Conservation (phyloP, 2,888 invertebrate species). For the Omphaloscelis lunosa region DNA sequence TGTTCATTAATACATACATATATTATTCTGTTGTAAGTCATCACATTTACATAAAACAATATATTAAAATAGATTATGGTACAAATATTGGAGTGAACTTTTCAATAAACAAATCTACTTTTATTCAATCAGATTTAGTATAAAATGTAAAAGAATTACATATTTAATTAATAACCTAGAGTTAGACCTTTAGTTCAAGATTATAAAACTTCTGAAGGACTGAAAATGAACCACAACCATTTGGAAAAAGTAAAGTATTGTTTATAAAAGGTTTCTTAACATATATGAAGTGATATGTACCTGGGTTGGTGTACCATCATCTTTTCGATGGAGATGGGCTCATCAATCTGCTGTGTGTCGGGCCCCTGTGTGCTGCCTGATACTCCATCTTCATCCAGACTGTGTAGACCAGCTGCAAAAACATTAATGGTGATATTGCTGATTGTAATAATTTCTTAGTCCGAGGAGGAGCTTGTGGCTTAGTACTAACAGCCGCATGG, state of each 20-base stretch:
- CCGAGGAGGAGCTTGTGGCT: too few species aligned
- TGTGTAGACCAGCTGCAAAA: slow-evolving; percentile 76
- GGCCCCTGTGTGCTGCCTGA: slow-evolving; percentile 71
- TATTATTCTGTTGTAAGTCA: not conserved
- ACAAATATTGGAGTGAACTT: not conserved
- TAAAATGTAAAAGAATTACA: not conserved
- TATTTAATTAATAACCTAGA: not conserved
- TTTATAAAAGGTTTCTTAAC: not conserved
- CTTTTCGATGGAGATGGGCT: slow-evolving; percentile 75
- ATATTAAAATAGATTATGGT: not conserved
- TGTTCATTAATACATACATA: not conserved
- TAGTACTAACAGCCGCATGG: too few species aligned
- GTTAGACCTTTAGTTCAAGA: not conserved
- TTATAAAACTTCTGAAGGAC: not conserved
- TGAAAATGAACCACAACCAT: not conserved
- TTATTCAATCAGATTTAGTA: not conserved
- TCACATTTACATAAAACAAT: not conserved
- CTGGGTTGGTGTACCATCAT: slow-evolving; percentile 85
- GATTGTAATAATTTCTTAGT: too few species aligned
- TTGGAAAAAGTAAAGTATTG: not conserved
- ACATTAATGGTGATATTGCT: not conserved
- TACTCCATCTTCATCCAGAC: slow-evolving; percentile 74
- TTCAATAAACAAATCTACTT: not conserved
- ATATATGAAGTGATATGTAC: slow-evolving; percentile 65
- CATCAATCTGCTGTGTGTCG: slow-evolving; percentile 74